Evolutionary conservation across 2,113 vertebrate genomes (phyloP).

Genomic region (Steatornis caripensis): DNA sequence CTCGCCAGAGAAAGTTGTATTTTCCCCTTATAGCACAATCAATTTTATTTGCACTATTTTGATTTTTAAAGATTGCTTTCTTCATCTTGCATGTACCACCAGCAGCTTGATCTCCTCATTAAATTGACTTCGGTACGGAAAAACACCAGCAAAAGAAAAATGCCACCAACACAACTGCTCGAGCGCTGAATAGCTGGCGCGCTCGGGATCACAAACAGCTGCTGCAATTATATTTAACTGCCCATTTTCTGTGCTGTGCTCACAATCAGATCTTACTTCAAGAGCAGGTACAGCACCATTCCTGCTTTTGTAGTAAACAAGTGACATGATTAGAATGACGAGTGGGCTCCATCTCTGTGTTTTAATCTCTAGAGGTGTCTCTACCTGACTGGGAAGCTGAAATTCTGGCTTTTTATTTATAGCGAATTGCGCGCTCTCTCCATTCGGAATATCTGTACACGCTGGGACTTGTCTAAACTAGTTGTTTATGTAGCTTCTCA

Average conservation of each 20-base stretch:
- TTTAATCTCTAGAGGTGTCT: background rate
- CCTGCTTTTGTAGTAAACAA: conserved; percentile 37
- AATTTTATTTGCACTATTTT: background rate
- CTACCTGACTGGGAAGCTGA: conserved; percentile 1
- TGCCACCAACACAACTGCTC: background rate
- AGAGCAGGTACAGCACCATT: conserved; percentile 39
- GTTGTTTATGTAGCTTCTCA: background rate
- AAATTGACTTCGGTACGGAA: background rate
- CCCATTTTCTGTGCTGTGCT: conserved; percentile 16
- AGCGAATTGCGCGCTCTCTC: background rate
- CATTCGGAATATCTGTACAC: background rate
- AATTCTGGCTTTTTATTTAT: background rate
- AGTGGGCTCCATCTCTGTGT: background rate
- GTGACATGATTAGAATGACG: conserved; percentile 25
- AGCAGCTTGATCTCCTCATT: background rate
- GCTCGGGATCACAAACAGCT: background rate
- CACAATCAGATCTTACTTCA: conserved; percentile 26
- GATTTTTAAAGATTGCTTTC: background rate
- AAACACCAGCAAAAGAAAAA: background rate
- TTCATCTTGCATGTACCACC: background rate
- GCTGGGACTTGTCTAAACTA: background rate
- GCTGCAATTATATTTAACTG: background rate
- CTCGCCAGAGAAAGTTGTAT: background rate
- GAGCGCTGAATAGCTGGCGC: background rate
- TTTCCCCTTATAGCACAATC: background rate